These are phyloP conservation scores for Drosophila planitibia DNA, from an alignment of 2,888 invertebrate species.

Conservation along the genomic window DNA sequence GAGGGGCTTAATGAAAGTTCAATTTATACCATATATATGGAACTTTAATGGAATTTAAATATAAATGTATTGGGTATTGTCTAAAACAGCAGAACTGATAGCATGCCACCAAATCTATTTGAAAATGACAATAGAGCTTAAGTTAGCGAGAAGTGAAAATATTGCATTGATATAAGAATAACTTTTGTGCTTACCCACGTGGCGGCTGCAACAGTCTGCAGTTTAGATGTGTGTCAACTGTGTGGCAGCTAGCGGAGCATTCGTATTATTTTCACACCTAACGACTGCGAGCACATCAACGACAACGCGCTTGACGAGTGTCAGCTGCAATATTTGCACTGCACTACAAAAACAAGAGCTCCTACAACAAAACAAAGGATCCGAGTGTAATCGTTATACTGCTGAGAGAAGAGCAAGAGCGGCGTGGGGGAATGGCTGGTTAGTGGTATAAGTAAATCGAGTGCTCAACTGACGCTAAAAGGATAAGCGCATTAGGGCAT, in stretches of 20 bases:
- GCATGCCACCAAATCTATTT: not conserved
- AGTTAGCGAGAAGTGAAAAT: not conserved
- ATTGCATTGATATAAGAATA: not conserved
- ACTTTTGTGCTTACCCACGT: constrained; percentile 38
- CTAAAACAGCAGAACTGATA: not conserved
- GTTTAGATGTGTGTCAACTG: constrained; percentile 43
- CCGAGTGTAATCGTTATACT: constrained; percentile 7
- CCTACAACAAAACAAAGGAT: constrained; percentile 4
- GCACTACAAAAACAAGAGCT: constrained; percentile 58
- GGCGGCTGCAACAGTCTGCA: constrained; percentile 3
- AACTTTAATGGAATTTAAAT: not conserved
- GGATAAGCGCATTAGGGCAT: constrained; percentile 79
- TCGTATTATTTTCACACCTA: constrained; percentile 76
- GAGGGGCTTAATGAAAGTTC: constrained; percentile 24
- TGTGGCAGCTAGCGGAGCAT: constrained; percentile 53
- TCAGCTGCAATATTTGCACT: constrained; percentile 69
- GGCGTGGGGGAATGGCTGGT: not conserved
- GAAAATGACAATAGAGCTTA: not conserved
- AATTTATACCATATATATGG: not conserved
- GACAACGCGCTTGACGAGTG: constrained; percentile 56
- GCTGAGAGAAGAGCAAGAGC: not conserved
- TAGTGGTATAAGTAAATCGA: constrained; percentile 40
- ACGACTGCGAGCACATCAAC: constrained; percentile 43
- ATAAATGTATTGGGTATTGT: not conserved
- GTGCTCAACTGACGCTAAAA: constrained; percentile 71